Evolutionary conservation across 2,888 invertebrate species (phyloP).

Genomic region (Pinctada fucata): DNA sequence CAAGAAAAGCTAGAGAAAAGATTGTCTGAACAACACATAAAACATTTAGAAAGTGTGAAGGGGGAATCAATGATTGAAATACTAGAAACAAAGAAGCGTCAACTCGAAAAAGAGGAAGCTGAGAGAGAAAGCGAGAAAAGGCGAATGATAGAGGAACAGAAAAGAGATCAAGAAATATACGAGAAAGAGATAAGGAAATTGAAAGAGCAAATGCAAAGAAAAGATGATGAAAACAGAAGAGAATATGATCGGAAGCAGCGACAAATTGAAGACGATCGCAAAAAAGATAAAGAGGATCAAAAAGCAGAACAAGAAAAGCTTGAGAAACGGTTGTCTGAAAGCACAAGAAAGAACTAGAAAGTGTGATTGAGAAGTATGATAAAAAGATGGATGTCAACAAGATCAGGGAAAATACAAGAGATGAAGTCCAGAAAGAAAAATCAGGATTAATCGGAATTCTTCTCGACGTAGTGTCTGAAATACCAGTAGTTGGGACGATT

Average conservation of each 20-base stretch:
- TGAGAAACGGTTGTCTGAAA: not conserved
- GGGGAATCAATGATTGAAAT: no score
- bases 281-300: slow-evolving; percentile 5
- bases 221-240: not conserved
- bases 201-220: not conserved
- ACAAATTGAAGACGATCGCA: not conserved
- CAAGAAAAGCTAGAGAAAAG: no score
- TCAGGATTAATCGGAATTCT: no score
- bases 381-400: not conserved
- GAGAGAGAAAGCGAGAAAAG: slow-evolving; percentile 36
- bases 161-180: not conserved
- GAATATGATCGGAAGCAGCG: not conserved
- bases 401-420: not conserved
- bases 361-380: no score
- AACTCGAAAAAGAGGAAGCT: slow-evolving; percentile 36
- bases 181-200: not conserved
- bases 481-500: no score
- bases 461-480: no score
- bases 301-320: not conserved
- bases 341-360: no score
- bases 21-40: no score
- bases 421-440: slow-evolving; percentile 21
- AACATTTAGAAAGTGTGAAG: no score
- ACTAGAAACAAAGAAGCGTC: no score
- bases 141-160: slow-evolving; percentile 2